Conservation (phyloP, 1,140 invertebrate species). For the Nephotettix cincticeps region DNA sequence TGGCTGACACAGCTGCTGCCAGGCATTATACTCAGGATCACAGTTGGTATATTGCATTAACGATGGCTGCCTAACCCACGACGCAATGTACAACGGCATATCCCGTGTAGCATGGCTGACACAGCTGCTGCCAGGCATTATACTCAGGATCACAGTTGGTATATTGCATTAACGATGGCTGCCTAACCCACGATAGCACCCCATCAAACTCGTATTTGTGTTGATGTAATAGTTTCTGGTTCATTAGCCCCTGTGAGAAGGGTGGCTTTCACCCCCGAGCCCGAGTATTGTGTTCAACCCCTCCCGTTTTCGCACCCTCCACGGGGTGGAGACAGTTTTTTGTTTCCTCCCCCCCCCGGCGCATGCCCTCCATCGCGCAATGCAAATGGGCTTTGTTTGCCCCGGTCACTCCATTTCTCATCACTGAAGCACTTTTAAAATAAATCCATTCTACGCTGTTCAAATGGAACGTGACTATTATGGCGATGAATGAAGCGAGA, state of each 20-base stretch:
- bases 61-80: background rate
- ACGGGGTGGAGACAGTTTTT: slow-evolving; percentile 15
- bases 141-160: background rate
- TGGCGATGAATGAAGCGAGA: too few relatives aligned
- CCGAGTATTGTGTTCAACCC: background rate
- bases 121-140: too few relatives aligned
- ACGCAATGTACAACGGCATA: too few relatives aligned
- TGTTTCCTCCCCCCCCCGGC: background rate
- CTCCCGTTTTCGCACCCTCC: background rate
- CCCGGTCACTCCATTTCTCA: background rate
- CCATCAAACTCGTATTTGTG: slow-evolving; percentile 20
- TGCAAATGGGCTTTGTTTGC: slow-evolving; percentile 9
- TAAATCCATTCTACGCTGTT: background rate
- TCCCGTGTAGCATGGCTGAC: too few relatives aligned
- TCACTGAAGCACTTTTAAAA: background rate
- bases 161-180: background rate
- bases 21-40: too few relatives aligned
- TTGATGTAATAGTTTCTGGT: slow-evolving; percentile 21
- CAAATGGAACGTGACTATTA: background rate
- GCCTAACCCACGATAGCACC: background rate
- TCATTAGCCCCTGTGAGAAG: slow-evolving; percentile 19
- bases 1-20: too few relatives aligned
- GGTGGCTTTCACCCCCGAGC: slow-evolving; percentile 9
- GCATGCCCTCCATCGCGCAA: background rate
- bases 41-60: background rate